Conservation (phyloP, 2,888 invertebrate genomes). For the Euplexia lucipara region DNA sequence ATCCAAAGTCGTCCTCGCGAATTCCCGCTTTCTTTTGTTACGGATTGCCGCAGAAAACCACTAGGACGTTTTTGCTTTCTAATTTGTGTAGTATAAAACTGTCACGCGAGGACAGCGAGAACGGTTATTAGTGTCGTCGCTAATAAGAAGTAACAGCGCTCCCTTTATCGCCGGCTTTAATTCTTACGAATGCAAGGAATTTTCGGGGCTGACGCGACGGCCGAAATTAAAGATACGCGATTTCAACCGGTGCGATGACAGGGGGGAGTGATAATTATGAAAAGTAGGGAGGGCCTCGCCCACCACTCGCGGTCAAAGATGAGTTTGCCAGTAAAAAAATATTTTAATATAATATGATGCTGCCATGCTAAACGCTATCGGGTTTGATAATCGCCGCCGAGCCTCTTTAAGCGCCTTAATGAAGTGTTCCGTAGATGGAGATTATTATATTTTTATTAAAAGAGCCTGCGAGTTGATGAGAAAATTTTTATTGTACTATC, state of each 20-base stretch:
- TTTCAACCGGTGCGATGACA: conserved; percentile 77
- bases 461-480: conserved; percentile 76
- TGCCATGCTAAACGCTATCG: conserved; percentile 83
- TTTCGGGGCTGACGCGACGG: conserved; percentile 70
- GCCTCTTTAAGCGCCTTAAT: conserved; percentile 85
- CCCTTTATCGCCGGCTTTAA: conserved; percentile 72
- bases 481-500: conserved; percentile 75
- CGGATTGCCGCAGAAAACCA: conserved; percentile 61
- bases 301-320: conserved; percentile 76
- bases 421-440: conserved; percentile 82
- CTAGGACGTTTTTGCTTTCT: conserved; percentile 61
- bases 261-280: conserved; percentile 82
- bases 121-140: conserved; percentile 76
- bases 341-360: conserved; percentile 84
- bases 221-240: conserved; percentile 80
- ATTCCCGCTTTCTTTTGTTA: conserved; percentile 65
- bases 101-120: conserved; percentile 64
- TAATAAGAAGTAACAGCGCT: conserved; percentile 82
- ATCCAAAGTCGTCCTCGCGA: conserved; percentile 69
- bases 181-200: conserved; percentile 76
- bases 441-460: conserved; percentile 86
- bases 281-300: conserved; percentile 69
- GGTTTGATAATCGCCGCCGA: conserved; percentile 83
- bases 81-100: conserved; percentile 68
- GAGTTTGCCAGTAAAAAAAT: conserved; percentile 76